Evolutionary conservation across 2,888 invertebrate genomes (phyloP), one percentile per base, ranked within the genome.

Genomic region (Bombylius discolor): DNA sequence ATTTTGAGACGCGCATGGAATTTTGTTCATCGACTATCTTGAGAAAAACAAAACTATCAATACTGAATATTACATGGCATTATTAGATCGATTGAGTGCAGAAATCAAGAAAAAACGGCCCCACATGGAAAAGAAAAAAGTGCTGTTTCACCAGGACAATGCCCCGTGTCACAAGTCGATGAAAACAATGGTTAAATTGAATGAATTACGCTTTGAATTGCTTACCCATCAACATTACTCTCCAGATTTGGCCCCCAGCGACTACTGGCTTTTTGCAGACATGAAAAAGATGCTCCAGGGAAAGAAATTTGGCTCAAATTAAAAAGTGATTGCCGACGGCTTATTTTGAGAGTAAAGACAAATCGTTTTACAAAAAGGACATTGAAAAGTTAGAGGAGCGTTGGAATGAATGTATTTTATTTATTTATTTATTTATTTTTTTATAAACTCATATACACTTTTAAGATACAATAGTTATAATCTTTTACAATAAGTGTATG

Each of bases 121-220:
- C 36, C 33, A 57, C 9, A 47, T 50, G 44, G 4, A 48, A 14
- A 51, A n/a, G n/a, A n/a, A 57, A 48, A 57, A 47, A 52, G 5
- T 48, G 23, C 3, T 55, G 23, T 52, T 51, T 36, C 54, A 57
- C 49, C 54, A 57, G 44, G 54, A 57, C 51, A 57, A 45, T 44
- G 49, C 49, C 1, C 39, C 49, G 36, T 50, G 39, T 50, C 0
- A 36, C 49, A 50, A 50, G 39, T 39, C 12, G 45, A 45, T 45
- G 32, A 45, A 51, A 51, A 44, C 51, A 34, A 51, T 51, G 51
- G 45, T 45, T 31, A 45, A 23, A 51, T 45, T 51, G 12, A 32
- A 45, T 32, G 45, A 51, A 51, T 51, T 46, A 51, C 42, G 45
- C 31, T 32, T 51, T 9, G 44, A 51, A 51, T 51, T 51, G 51